Conservation (phyloP, 2,797 vertebrate species). For the Astyanax mexicanus region DNA sequence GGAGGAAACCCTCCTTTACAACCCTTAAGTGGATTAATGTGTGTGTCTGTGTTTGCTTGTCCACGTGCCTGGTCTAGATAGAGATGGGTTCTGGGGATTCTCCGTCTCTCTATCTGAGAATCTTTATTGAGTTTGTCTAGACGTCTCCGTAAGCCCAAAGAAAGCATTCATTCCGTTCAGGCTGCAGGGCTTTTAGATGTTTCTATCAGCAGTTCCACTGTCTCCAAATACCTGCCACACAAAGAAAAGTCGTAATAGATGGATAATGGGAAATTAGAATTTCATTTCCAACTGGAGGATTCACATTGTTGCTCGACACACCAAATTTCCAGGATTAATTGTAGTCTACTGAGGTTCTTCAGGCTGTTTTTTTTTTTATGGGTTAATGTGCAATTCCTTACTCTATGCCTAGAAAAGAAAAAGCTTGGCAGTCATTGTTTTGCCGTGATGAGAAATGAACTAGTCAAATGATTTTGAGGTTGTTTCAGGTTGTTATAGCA, state of each 20-base stretch:
- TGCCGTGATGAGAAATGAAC: constrained; percentile 17
- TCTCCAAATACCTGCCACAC: constrained; percentile 44
- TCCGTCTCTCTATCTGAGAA: constrained; percentile 75
- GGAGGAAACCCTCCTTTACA: constrained; percentile 57
- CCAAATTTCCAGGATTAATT: constrained; percentile 74
- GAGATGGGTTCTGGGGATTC: constrained; percentile 65
- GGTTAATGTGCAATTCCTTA: constrained; percentile 71
- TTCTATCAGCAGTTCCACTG: constrained; percentile 53
- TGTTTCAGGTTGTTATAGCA: constrained; percentile 17
- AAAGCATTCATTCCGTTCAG: constrained; percentile 64
- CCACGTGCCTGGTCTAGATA: constrained; percentile 61
- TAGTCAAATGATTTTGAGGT: neutral
- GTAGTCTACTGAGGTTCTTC: constrained; percentile 68
- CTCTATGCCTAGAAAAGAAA: constrained; percentile 50
- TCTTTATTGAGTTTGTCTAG: constrained; percentile 81
- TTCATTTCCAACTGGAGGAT: constrained; percentile 34
- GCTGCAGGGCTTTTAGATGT: constrained; percentile 57
- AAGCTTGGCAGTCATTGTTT: neutral
- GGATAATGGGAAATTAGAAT: constrained; percentile 45
- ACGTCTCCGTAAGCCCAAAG: constrained; percentile 76
- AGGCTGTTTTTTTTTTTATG: constrained; percentile 72
- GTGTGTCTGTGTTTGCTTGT: constrained; percentile 21
- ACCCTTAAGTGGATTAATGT: constrained; percentile 74
- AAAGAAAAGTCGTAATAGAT: constrained; percentile 42
- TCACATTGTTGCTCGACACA: constrained; percentile 70